Evolutionary conservation across 2,888 invertebrate species (phyloP), one percentile per base, ranked within the genome.

Genomic region (Polydrusus pterygomalis): DNA sequence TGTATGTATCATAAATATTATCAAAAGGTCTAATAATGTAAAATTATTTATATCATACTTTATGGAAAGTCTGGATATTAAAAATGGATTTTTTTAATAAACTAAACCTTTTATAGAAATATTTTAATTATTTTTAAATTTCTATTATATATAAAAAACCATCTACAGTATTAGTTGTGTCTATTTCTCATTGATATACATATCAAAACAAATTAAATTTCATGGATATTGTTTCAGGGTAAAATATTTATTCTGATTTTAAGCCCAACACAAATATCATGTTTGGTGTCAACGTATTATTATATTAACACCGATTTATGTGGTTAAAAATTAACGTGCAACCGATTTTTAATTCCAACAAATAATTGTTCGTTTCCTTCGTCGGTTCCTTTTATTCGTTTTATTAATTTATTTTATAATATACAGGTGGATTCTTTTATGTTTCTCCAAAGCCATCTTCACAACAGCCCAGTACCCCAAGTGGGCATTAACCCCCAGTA

Each of bases 221-320:
- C 25, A 25, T 51, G 18, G 18, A 51, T 3, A 18, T 51, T 51
- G n/a, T 9, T 11, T 10, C 0, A 20, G 13, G 25, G 18, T 20
- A 11, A 3, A 51, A 20, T 51, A 51, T 51, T 51, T 51, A 51
- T 51, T 51, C 18, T 25, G 51, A 25, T 51, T 51, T 49, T 18
- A 49, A 20, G 11, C 51, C 0, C 20, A 20, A 51, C 5, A 51
- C 18, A 51, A 51, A 51, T 25, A 51, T 51, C 25, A 51, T 51
- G 20, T 25, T 51, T 51, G 20, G 2, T 51, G 25, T 25, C 51
- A 25, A 17, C 3, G 17, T 15, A 49, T 49, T 45, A 15, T 45
- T 8, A 45, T 9, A 43, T 10, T 7, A 34, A 34, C 34, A 34
- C 34, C 34, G 9, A 7, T 43, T 43, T 43, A 43, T 43, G 43